Percentiles rank a stretch among this genome's conserved stretches.
These are phyloP conservation scores for Hyalella azteca DNA, from an alignment of 2,888 invertebrate species.

Conservation along the genomic window DNA sequence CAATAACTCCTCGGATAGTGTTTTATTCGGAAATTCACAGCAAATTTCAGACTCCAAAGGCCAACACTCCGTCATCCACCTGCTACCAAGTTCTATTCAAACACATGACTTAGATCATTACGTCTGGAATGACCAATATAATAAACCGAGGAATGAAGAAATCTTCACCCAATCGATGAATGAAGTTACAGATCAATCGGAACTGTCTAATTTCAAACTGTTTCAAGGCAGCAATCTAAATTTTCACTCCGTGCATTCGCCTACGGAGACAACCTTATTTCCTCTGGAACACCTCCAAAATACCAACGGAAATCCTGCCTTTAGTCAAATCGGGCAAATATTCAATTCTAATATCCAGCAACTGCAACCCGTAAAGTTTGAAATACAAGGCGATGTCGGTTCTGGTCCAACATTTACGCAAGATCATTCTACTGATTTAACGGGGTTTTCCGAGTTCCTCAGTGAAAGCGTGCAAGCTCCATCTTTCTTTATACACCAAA, in stretches of 20 bases:
- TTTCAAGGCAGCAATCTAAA: background rate
- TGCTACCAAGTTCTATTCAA: background rate
- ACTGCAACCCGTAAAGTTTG: background rate
- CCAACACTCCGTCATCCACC: background rate
- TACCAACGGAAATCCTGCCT: no score
- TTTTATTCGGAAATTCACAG: background rate
- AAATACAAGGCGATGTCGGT: background rate
- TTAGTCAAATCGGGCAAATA: background rate
- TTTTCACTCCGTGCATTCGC: background rate
- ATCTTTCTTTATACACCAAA: background rate
- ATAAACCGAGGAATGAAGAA: background rate
- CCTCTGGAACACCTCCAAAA: background rate
- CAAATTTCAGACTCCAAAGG: background rate
- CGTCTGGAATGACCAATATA: background rate
- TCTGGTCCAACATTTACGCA: background rate
- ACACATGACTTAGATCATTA: background rate
- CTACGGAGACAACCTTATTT: background rate
- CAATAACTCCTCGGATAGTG: background rate
- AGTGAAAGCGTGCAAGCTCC: background rate
- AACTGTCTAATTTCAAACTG: background rate
- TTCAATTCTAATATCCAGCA: background rate
- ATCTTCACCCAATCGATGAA: background rate
- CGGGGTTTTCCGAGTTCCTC: background rate
- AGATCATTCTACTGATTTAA: background rate
- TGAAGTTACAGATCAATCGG: background rate